These are phyloP conservation scores for Formica selysi DNA, from an alignment of 1,140 invertebrate genomes.

Conservation along the genomic window DNA sequence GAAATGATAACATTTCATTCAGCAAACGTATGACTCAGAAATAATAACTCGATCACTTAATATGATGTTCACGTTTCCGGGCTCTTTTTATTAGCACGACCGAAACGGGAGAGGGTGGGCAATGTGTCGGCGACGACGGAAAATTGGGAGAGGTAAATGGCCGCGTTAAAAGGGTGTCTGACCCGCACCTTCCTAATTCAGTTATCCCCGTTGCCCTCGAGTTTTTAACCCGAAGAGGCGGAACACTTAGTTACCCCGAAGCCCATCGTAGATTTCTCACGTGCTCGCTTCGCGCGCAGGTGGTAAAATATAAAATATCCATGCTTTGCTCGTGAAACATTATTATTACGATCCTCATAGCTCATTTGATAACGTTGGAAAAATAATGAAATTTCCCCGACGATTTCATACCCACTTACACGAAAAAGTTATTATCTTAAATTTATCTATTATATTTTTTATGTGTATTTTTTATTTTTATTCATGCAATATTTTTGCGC, in stretches of 20 bases:
- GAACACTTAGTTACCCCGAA: constrained; percentile 67
- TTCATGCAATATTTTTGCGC: not conserved
- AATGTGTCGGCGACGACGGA: constrained; percentile 15
- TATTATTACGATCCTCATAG: constrained; percentile 39
- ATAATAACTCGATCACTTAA: constrained; percentile 49
- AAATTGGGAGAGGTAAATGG: constrained; percentile 72
- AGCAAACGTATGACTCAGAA: constrained; percentile 48
- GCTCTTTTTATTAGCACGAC: constrained; percentile 13
- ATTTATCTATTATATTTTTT: constrained; percentile 29
- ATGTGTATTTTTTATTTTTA: not conserved
- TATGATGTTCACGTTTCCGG: constrained; percentile 25
- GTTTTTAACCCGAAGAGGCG: constrained; percentile 71
- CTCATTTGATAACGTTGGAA: constrained; percentile 46
- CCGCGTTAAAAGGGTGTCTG: constrained; percentile 70
- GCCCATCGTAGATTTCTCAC: constrained; percentile 47
- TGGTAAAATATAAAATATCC: constrained; percentile 59
- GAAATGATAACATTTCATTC: constrained; percentile 42
- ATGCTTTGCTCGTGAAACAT: constrained; percentile 46
- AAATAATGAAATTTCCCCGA: constrained; percentile 26
- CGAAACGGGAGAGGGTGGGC: constrained; percentile 18
- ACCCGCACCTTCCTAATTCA: constrained; percentile 70
- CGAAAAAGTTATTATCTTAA: constrained; percentile 1
- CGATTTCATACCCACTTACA: not conserved
- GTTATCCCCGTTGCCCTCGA: constrained; percentile 69
- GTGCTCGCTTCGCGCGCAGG: constrained; percentile 57